These are phyloP conservation scores for Macrocentrus cingulum DNA, from an alignment of 1,140 invertebrate species.

Conservation along the genomic window DNA sequence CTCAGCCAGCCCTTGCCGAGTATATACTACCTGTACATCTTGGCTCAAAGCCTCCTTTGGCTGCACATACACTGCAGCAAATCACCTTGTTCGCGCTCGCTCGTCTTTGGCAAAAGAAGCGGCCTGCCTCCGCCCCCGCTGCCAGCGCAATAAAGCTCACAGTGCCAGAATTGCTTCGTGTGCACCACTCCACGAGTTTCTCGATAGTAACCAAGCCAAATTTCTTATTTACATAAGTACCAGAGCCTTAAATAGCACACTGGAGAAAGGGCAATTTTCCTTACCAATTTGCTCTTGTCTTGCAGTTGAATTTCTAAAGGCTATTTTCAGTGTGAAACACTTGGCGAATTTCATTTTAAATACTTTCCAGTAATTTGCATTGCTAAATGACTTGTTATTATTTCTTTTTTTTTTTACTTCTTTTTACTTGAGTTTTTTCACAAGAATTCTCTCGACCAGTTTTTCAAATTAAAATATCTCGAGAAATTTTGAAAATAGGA, in stretches of 20 bases:
- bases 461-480: too few species aligned
- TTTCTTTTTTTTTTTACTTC: too few species aligned
- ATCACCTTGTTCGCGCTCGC: too few species aligned
- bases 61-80: too few species aligned
- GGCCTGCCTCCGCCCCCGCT: too few species aligned
- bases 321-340: conserved; percentile 6
- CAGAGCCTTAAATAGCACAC: conserved; percentile 34
- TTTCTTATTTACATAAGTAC: conserved; percentile 46
- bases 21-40: neutral
- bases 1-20: neutral
- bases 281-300: conserved; percentile 1
- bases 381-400: neutral
- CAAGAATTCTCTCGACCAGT: too few species aligned
- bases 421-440: too few species aligned
- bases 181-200: neutral
- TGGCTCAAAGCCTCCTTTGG: too few species aligned
- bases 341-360: conserved; percentile 9
- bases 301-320: neutral
- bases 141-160: neutral
- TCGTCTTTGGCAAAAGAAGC: too few species aligned
- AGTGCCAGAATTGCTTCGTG: neutral
- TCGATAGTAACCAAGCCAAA: conserved; percentile 33
- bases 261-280: conserved; percentile 29
- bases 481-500: too few species aligned
- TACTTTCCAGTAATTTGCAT: neutral